phyloP scores from a whole-genome alignment of 2,888 invertebrate genomes.

The Allolobophora icterica region DNA sequence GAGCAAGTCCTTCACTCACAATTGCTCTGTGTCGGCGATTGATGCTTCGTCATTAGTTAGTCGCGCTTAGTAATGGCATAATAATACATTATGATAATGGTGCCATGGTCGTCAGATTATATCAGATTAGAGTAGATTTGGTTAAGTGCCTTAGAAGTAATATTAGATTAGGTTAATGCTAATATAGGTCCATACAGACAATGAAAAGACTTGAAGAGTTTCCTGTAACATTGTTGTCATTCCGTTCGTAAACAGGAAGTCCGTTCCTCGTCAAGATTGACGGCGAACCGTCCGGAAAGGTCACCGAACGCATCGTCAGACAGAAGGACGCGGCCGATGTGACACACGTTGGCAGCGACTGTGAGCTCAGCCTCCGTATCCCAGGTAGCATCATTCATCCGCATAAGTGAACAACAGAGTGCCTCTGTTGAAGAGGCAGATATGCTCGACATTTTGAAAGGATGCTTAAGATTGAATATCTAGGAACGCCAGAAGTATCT shows the following conservation, averaged over 20 bases:
- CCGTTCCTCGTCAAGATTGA: conserved; percentile 78
- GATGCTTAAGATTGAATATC: too few relatives aligned
- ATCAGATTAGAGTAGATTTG: not conserved
- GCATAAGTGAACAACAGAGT: not conserved
- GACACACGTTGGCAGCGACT: conserved; percentile 91
- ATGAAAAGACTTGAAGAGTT: not conserved
- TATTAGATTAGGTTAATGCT: not conserved
- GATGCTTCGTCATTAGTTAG: not conserved
- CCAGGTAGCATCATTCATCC: conserved; percentile 55
- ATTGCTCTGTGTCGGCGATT: not conserved
- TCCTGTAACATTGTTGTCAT: not conserved
- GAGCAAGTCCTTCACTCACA: not conserved
- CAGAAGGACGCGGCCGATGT: conserved; percentile 85
- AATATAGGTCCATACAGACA: not conserved
- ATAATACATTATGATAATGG: too few relatives aligned
- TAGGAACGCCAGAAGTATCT: too few relatives aligned
- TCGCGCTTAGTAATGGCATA: not conserved
- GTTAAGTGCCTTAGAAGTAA: not conserved
- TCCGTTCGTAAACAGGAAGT: conserved; percentile 60
- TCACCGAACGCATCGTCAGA: conserved; percentile 56
- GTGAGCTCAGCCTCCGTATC: conserved; percentile 79
- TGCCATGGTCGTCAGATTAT: too few relatives aligned
- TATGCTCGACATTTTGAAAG: too few relatives aligned
- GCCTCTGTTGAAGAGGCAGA: too few relatives aligned
- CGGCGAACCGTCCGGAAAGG: conserved; percentile 71